Conservation (phyloP, 2,113 vertebrate genomes). For the Ammodramus savannarum region DNA sequence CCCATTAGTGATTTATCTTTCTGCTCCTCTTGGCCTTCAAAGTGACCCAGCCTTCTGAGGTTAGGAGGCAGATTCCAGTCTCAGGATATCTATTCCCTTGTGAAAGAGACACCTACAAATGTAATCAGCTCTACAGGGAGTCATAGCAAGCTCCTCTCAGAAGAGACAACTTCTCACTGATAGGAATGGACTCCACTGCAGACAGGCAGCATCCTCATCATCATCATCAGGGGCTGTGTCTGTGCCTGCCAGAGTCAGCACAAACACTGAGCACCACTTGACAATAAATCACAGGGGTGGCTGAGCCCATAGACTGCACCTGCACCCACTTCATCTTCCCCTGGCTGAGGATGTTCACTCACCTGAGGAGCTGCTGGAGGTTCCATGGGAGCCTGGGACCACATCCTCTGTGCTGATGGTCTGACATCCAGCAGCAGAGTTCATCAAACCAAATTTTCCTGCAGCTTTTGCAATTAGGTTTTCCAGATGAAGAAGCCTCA, state of each 20-base stretch:
- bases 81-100: neutral
- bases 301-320: neutral
- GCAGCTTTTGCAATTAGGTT: neutral
- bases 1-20: neutral
- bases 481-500: neutral
- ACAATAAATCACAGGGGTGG: neutral
- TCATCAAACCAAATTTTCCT: neutral
- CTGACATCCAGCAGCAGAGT: neutral
- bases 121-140: neutral
- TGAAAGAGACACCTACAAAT: neutral
- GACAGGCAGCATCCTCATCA: neutral
- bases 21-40: neutral
- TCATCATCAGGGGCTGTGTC: neutral
- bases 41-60: neutral
- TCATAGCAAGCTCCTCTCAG: neutral
- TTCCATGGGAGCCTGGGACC: neutral
- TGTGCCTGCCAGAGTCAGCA: neutral
- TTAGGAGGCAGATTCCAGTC: neutral
- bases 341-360: neutral
- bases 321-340: neutral
- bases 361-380: neutral
- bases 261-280: neutral
- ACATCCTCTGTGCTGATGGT: neutral
- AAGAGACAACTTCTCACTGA: rapidly evolving
- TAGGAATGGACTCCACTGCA: neutral